Conservation (phyloP, 2,113 vertebrate genomes). For the Alethe castanea region DNA sequence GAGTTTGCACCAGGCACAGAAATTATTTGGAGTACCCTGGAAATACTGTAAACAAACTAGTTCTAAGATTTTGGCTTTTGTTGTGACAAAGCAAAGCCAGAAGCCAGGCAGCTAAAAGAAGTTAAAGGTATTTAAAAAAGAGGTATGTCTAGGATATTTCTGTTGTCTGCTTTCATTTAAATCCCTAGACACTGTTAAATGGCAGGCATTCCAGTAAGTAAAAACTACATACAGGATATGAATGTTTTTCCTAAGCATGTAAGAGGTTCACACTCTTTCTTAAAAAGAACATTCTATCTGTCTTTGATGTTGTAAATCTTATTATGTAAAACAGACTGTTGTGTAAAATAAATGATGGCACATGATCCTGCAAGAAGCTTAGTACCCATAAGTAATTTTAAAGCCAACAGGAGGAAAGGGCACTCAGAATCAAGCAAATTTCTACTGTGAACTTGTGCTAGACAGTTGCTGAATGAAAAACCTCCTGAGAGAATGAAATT, state of each 20-base stretch:
- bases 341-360: constrained; percentile 52
- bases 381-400: background rate
- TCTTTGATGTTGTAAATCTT: constrained; percentile 59
- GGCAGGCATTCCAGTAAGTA: background rate
- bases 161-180: constrained; percentile 52
- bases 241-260: constrained; percentile 11
- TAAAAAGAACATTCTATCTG: constrained; percentile 15
- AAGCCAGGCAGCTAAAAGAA: constrained; percentile 13
- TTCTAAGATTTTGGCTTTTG: background rate
- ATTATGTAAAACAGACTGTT: constrained; percentile 46
- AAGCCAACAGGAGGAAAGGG: constrained; percentile 10
- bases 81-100: background rate
- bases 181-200: constrained; percentile 14
- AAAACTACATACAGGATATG: constrained; percentile 12
- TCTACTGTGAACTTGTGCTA: background rate
- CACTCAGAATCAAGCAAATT: background rate
- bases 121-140: constrained; percentile 23
- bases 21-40: background rate
- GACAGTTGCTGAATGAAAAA: background rate
- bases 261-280: constrained; percentile 31
- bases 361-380: constrained; percentile 36
- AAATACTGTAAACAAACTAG: constrained; percentile 8
- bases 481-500: background rate
- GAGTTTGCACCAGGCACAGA: background rate
- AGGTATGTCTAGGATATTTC: constrained; percentile 13